Evolutionary conservation across 2,797 vertebrate species (phyloP).

Genomic region (Phoeniculus purpureus): DNA sequence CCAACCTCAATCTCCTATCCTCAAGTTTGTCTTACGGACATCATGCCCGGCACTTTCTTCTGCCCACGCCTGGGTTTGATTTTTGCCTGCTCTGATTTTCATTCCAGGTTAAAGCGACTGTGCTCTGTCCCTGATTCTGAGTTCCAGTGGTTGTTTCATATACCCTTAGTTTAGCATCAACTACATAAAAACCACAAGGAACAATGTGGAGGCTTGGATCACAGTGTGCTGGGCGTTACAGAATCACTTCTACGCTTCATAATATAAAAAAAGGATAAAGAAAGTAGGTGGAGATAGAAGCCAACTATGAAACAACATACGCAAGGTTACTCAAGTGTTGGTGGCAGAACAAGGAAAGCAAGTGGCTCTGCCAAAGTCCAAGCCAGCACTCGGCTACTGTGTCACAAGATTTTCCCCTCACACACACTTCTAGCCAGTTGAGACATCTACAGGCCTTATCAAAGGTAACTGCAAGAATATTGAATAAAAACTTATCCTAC

Average conservation of each 20-base stretch:
- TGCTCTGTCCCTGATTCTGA: rapidly evolving
- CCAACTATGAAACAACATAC: background rate
- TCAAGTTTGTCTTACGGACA: background rate
- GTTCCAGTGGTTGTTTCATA: background rate
- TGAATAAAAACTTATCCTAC: no score
- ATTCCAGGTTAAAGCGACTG: background rate
- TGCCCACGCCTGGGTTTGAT: background rate
- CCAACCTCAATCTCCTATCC: no score
- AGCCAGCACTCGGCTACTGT: background rate
- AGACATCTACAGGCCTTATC: background rate
- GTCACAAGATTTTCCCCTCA: background rate
- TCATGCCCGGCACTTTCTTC: background rate
- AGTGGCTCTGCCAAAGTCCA: slow-evolving; percentile 20
- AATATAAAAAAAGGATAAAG: background rate
- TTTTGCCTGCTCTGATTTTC: background rate
- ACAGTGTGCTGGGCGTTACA: background rate
- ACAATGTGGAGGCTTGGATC: background rate
- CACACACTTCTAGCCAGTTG: background rate
- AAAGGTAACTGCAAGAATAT: background rate
- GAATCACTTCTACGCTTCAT: background rate
- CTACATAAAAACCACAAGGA: background rate
- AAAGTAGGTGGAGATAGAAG: background rate
- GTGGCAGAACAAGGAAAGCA: slow-evolving; percentile 19
- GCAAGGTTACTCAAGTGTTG: background rate
- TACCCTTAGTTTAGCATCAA: background rate